These are phyloP conservation scores for rat (Rattus norvegicus) DNA, from an alignment of 2,113 vertebrate species.

Conservation along the genomic window GRCr8 NC_086025.1:76008501-76009000, in stretches of 20 bases:
- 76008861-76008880: background rate
- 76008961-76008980: background rate
- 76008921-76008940: background rate
- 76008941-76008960: background rate
- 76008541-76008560: background rate
- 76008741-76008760: background rate
- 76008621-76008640: background rate
- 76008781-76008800: background rate
- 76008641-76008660: background rate
- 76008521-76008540: background rate
- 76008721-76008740: background rate
- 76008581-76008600: background rate
- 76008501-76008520: background rate
- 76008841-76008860: background rate
- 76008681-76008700: background rate
- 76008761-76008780: background rate
- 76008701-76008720: background rate
- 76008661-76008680: background rate
- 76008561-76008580: background rate
- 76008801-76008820: background rate
- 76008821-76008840: background rate
- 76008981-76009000: background rate
- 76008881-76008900: background rate
- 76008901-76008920: background rate
- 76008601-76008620: background rate